Evolutionary conservation across 2,113 vertebrate species (phyloP).

Genomic region (Chionodraco myersi): DNA sequence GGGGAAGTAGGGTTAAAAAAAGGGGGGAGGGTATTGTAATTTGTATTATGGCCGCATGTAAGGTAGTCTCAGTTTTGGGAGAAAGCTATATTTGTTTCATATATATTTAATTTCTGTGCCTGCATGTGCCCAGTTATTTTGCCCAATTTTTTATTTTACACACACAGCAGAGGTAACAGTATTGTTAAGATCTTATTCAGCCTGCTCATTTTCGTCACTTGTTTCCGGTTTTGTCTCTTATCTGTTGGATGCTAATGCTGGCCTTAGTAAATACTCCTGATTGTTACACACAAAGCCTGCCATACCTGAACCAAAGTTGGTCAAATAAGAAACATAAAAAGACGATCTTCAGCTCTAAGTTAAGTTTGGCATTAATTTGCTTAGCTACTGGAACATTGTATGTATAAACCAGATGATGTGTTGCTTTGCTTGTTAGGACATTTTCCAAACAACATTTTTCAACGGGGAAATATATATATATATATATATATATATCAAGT

Average conservation of each 20-base stretch:
- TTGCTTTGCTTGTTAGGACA: no score
- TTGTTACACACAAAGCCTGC: no score
- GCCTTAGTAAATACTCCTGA: no score
- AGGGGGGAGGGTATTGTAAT: background rate
- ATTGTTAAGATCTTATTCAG: background rate
- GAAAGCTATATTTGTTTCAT: background rate
- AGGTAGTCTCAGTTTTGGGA: background rate
- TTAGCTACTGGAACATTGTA: background rate
- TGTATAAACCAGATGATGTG: no score
- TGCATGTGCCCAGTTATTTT: background rate
- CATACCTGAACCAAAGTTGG: no score
- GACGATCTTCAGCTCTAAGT: background rate
- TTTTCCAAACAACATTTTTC: no score
- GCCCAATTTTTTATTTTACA: background rate
- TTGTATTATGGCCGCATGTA: background rate
- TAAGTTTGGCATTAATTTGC: background rate
- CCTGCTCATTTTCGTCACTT: no score
- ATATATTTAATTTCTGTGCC: background rate
- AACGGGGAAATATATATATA: no score
- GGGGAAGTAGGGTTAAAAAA: background rate
- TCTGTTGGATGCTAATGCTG: no score
- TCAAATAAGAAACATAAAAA: background rate
- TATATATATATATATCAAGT: no score
- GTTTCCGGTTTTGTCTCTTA: no score
- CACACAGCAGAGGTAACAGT: background rate